A percentile compares a stretch with the other conserved stretches of the same genome.
Conservation (phyloP, 2,888 invertebrate genomes). For the Hoplodrina blanda region DNA sequence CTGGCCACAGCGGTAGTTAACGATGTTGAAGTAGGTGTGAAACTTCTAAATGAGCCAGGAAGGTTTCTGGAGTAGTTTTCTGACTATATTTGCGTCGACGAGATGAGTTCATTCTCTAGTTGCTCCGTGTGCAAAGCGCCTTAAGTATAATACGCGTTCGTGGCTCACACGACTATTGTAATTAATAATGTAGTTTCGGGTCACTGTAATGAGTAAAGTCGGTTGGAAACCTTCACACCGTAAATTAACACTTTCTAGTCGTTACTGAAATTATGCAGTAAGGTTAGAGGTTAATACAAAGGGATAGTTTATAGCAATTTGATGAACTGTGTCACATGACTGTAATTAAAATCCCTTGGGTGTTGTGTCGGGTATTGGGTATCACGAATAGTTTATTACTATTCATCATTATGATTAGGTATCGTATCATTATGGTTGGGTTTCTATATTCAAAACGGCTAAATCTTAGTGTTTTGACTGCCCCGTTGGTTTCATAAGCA, state of each 20-base stretch:
- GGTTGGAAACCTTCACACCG: conserved; percentile 14
- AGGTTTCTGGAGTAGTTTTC: conserved; percentile 66
- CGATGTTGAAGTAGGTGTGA: conserved; percentile 64
- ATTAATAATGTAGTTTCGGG: conserved; percentile 42
- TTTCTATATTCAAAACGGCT: neutral
- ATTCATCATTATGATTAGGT: neutral
- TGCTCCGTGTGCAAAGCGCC: too few relatives aligned
- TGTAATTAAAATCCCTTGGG: conserved; percentile 16
- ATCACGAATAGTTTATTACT: neutral
- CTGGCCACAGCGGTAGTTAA: conserved; percentile 48
- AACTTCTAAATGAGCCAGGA: conserved; percentile 74
- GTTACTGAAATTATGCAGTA: conserved; percentile 24
- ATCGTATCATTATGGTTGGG: neutral
- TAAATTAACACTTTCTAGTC: conserved; percentile 28
- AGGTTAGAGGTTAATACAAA: conserved; percentile 12
- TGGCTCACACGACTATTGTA: conserved; percentile 22
- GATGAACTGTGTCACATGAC: conserved; percentile 18
- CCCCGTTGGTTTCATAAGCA: too few relatives aligned
- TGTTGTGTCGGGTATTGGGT: neutral
- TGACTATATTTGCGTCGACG: conserved; percentile 52
- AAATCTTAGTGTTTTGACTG: too few relatives aligned
- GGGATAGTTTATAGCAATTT: conserved; percentile 30
- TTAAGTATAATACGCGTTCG: conserved; percentile 28
- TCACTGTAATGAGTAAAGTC: conserved; percentile 25
- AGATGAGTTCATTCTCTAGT: conserved; percentile 60